Conservation (phyloP, 1,140 invertebrate genomes). For the Hesperophylax magnus region DNA sequence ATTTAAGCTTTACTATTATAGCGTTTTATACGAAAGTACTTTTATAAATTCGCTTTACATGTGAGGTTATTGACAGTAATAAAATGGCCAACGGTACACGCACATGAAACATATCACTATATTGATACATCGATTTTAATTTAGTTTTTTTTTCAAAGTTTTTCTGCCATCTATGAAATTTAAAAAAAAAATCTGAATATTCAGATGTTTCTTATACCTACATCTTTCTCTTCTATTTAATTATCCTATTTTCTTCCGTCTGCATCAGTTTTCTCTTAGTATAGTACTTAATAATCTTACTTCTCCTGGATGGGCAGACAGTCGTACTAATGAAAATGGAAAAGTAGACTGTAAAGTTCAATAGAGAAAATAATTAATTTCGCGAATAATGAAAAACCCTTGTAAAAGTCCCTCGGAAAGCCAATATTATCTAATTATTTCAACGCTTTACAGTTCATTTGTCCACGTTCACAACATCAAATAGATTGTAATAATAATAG, state of each 20-base stretch:
- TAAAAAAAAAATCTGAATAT: no score
- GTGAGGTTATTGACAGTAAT: no score
- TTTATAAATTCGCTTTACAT: no score
- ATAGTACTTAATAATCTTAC: neutral
- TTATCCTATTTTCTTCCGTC: neutral
- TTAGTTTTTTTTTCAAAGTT: no score
- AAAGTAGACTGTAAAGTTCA: neutral
- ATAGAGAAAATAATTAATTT: neutral
- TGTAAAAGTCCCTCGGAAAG: neutral
- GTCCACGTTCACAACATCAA: neutral
- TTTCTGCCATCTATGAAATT: no score
- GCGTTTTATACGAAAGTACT: no score
- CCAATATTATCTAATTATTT: neutral
- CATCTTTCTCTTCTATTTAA: neutral
- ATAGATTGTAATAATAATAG: conserved; percentile 9
- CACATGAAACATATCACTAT: no score
- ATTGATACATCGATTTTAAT: no score
- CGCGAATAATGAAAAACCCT: neutral
- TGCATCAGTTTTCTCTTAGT: neutral
- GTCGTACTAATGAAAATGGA: neutral
- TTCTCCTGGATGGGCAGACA: neutral
- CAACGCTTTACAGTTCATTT: neutral
- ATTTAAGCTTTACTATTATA: no score
- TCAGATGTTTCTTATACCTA: no score
- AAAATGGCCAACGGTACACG: no score